Base-by-base conservation (phyloP, 1,140 invertebrate species). In the Ostrea edulis region DNA sequence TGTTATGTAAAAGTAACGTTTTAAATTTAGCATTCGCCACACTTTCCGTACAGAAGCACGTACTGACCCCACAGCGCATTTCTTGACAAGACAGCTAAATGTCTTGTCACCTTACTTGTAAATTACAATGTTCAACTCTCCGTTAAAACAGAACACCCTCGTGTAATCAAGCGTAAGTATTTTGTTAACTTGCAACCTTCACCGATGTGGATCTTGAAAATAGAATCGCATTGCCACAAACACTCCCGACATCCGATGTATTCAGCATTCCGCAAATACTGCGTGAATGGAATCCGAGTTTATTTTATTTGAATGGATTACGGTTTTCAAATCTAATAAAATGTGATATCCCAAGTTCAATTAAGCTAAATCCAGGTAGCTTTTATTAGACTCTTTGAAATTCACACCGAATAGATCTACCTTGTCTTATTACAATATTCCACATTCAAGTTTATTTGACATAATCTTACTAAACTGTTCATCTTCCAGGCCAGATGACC, bases 81-180 rank as follows among this genome's bases (percentile, higher is more conserved):
- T 29, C 25, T 25, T 77, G 68, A 29, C 65, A 71, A 29, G 65
- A 77, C 25, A 77, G 11, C 68, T 77, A 14, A 77, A 77, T 77
- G 68, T 29, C 68, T 77, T 77, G 68, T 77, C 68, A 29, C 68
- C 68, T 35, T 35, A 9, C 29, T 77, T 35, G 68, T 77, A 29
- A 77, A 35, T 35, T 77, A 77, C 68, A 77, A 77, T 77, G 68
- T 77, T 77, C 12, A 77, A 77, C 68, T 35, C 68, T 77, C 68
- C 68, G 68, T 77, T 77, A 77, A 77, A 77, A 77, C 68, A 77
- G 68, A 77, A 77, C 68, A 35, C 11, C 68, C 68, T 29, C 29
- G 68, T 29, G 68, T 77, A 77, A 77, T 77, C 68, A 77, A 12
- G 68, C 68, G 29, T 77, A 77, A 35, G 68, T 14, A 77, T 29